phyloP scores from a whole-genome alignment of 1,140 invertebrate genomes.

The Drosophila kurseongensis region DNA sequence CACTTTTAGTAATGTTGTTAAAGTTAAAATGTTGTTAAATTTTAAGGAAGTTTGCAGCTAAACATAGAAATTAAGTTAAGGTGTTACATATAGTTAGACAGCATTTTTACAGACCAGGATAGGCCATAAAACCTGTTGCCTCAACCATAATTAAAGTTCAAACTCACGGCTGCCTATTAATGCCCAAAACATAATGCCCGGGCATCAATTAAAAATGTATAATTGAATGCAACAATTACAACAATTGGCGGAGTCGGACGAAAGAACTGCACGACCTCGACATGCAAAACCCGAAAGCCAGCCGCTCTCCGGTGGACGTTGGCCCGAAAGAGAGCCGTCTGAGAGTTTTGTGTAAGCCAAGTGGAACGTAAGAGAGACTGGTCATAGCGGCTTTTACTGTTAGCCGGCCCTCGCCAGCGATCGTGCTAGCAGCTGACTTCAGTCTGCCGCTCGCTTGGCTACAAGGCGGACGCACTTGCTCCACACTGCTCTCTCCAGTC shows the following conservation, averaged over 20 bases:
- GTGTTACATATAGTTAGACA: not conserved
- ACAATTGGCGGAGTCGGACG: slow-evolving; percentile 42
- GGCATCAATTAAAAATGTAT: slow-evolving; percentile 66
- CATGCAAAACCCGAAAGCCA: slow-evolving; percentile 62
- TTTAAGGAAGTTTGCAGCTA: no score
- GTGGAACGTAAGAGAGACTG: slow-evolving; percentile 11
- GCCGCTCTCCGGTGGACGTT: slow-evolving; percentile 46
- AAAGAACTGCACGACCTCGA: slow-evolving; percentile 73
- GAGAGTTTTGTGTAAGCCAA: not conserved
- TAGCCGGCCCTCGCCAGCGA: slow-evolving; percentile 46
- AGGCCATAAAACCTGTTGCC: slow-evolving; percentile 44
- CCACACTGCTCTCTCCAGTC: slow-evolving; percentile 10
- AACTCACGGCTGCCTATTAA: slow-evolving; percentile 65
- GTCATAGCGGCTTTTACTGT: slow-evolving; percentile 72
- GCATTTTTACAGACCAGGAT: slow-evolving; percentile 30
- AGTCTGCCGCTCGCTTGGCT: slow-evolving; percentile 80
- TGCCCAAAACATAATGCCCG: slow-evolving; percentile 54
- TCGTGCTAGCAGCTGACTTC: slow-evolving; percentile 58
- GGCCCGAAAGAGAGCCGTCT: slow-evolving; percentile 30
- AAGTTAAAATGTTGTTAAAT: no score
- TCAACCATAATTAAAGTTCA: slow-evolving; percentile 70
- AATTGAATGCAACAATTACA: slow-evolving; percentile 72
- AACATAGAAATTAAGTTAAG: not conserved
- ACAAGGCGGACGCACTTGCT: slow-evolving; percentile 68
- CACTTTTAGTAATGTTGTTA: no score